A percentile compares a stretch with the other conserved stretches of the same genome.
Conservation (phyloP, 2,888 invertebrate species). For the Eugnorisma glareosa region DNA sequence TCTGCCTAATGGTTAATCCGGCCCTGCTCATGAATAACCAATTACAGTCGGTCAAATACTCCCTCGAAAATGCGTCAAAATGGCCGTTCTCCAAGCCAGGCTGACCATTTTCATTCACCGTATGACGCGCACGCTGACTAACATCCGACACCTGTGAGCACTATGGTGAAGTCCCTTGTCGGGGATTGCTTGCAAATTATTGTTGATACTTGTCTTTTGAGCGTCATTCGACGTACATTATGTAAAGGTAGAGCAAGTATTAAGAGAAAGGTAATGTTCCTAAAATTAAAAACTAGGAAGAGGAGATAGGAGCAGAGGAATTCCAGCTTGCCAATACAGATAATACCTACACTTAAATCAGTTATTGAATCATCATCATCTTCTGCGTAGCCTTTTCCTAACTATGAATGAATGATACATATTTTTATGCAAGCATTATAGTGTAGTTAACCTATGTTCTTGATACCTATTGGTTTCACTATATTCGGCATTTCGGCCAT, state of each 20-base stretch:
- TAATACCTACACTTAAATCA: neutral
- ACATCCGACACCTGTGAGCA: conserved; percentile 16
- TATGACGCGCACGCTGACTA: conserved; percentile 46
- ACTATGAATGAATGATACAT: no score
- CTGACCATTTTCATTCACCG: conserved; percentile 16
- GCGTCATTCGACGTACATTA: neutral
- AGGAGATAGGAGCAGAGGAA: neutral
- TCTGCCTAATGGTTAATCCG: no score
- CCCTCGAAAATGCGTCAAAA: neutral
- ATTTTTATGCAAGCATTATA: no score
- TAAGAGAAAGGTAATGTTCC: neutral
- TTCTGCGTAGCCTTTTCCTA: neutral
- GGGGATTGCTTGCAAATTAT: conserved; percentile 12
- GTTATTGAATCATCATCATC: neutral
- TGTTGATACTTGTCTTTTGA: neutral
- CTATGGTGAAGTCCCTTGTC: conserved; percentile 37
- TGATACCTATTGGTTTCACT: no score
- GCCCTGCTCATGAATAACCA: no score
- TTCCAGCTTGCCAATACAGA: neutral
- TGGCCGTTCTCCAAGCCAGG: conserved; percentile 18
- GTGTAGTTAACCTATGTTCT: no score
- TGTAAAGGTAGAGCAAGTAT: neutral
- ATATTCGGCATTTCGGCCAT: no score
- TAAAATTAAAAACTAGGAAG: neutral
- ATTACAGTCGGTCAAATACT: neutral